Base-by-base conservation (phyloP, 2,888 invertebrate genomes). In the Aleiodes leptofemur region DNA sequence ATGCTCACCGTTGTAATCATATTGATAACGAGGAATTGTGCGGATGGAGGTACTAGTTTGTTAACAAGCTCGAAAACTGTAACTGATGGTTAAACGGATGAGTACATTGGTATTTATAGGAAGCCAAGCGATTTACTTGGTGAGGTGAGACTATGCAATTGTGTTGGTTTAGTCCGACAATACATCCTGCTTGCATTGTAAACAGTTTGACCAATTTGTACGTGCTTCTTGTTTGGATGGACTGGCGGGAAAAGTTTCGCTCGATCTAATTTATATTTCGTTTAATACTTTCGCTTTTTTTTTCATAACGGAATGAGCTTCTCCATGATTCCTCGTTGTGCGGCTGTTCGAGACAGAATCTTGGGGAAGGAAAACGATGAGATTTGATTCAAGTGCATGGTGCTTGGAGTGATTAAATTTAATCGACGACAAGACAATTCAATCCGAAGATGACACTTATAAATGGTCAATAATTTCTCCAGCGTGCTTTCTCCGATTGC, bases 61-160 rank as follows among this genome's bases (percentile, higher is more conserved):
- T 51, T n/a, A 69, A 66, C 50, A 31, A 34, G 53, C 29, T 64
- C 64, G 48, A 80, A 79, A 77, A 43, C 78, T 69, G 77, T 80
- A 82, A 87, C 87, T 87, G 86, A 86, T 83, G 80, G 82, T 76
- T 73, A 66, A 74, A 51, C 79, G 81, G 79, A 73, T 76, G 69
- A 75, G 76, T 74, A 76, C 80, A 80, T 79, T 83, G 77, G 86
- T 87, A 86, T 87, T 87, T 87, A 87, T 87, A 87, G 81, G 79
- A 80, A 81, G 70, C 77, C 61, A 68, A 76, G 53, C 70, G 71
- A 74, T 77, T 80, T 73, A 76, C 64, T 69, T 56, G 70, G 70
- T 75, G 69, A 75, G 72, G 64, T 76, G 73, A 72, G 70, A 68
- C 31, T 66, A 64, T 73, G 70, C 72, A 31, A 77, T 70, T 71